Percentiles rank a stretch among this genome's conserved stretches.
These are phyloP conservation scores for Agrilus cyanescens DNA, from an alignment of 2,888 invertebrate species.

Conservation along the genomic window DNA sequence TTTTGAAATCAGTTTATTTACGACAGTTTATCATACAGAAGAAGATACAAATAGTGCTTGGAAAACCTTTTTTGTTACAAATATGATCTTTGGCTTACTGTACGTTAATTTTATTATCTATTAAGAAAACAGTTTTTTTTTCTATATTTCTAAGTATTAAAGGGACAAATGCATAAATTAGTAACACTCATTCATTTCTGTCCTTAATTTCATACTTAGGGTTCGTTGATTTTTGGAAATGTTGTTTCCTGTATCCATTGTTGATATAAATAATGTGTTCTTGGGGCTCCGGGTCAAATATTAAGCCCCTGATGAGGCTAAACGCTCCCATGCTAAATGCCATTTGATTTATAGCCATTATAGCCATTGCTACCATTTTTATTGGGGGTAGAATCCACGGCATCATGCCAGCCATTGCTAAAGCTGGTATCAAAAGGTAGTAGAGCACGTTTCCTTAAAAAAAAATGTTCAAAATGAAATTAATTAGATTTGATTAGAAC, in stretches of 20 bases:
- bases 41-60: no score
- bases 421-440: conserved; percentile 47
- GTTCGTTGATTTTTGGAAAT: conserved; percentile 9
- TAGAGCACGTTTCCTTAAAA: conserved; percentile 34
- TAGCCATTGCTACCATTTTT: conserved; percentile 51
- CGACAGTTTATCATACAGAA: no score
- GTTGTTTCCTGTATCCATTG: conserved; percentile 43
- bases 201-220: no score
- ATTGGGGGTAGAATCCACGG: conserved; percentile 57
- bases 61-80: no score
- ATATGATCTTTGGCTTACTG: no score
- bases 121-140: no score
- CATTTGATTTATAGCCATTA: conserved; percentile 53
- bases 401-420: conserved; percentile 52
- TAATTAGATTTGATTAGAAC: no score
- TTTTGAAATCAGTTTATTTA: no score
- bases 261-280: conserved; percentile 47
- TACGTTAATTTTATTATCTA: no score
- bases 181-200: background rate
- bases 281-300: conserved; percentile 41
- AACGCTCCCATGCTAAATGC: conserved; percentile 51
- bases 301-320: conserved; percentile 44
- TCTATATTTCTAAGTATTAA: background rate
- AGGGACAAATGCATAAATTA: background rate
- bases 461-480: no score